phyloP scores from a whole-genome alignment of 1,140 invertebrate genomes.

The Dinoponera quadriceps region DNA sequence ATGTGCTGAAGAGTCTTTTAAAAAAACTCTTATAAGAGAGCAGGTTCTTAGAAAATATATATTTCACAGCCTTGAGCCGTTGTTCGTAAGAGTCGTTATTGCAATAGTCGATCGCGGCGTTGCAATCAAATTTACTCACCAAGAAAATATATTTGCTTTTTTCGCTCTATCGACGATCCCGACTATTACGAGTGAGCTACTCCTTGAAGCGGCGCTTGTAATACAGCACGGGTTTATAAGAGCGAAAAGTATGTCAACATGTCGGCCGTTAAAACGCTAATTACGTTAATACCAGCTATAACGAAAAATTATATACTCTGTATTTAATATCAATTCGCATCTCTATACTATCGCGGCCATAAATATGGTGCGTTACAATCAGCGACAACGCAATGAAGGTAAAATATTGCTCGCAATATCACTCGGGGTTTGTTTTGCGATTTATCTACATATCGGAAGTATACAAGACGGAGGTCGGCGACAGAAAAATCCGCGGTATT shows the following conservation, averaged over 20 bases:
- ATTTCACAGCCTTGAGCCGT: too few relatives aligned
- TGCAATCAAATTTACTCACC: too few relatives aligned
- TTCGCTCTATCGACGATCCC: too few relatives aligned
- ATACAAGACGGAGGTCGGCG: background rate
- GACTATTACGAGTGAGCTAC: too few relatives aligned
- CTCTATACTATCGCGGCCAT: background rate
- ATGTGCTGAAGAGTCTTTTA: too few relatives aligned
- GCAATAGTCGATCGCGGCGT: too few relatives aligned
- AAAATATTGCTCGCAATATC: background rate
- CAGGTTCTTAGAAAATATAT: too few relatives aligned
- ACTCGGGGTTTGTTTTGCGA: background rate
- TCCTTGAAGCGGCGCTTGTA: too few relatives aligned
- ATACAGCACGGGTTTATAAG: conserved; percentile 34
- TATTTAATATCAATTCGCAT: conserved; percentile 53
- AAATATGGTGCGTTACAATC: background rate
- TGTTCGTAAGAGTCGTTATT: too few relatives aligned
- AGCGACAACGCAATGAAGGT: background rate
- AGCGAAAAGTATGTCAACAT: conserved; percentile 70
- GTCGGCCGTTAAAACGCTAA: conserved; percentile 68
- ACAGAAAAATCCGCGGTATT: background rate
- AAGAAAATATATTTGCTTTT: too few relatives aligned
- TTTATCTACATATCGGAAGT: background rate
- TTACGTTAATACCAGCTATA: conserved; percentile 58
- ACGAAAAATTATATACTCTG: conserved; percentile 14
- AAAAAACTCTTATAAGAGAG: too few relatives aligned